Conservation (phyloP, 2,888 invertebrate species). For the Julus scandinavius region DNA sequence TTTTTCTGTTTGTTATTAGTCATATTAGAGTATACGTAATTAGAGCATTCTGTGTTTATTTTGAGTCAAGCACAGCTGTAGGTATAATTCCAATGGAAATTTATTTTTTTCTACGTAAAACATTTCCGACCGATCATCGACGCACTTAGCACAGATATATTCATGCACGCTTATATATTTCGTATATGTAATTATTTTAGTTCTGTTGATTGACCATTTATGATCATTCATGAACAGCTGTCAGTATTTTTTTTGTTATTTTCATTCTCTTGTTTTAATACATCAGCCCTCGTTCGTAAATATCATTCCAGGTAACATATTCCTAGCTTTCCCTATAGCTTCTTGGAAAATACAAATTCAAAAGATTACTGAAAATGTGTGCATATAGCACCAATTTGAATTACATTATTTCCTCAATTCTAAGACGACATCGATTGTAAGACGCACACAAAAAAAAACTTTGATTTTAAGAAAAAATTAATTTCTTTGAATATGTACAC, state of each 20-base stretch:
- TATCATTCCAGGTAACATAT: slow-evolving; percentile 3
- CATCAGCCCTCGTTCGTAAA: neutral
- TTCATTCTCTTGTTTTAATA: neutral
- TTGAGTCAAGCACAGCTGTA: slow-evolving; percentile 24
- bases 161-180: too few relatives aligned
- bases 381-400: neutral
- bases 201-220: neutral
- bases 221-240: slow-evolving; percentile 20
- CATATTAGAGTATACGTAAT: neutral
- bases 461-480: too few relatives aligned
- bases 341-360: neutral
- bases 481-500: too few relatives aligned
- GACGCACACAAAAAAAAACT: too few relatives aligned
- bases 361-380: neutral
- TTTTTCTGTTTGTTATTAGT: neutral
- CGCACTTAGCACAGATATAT: neutral
- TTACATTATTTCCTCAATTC: too few relatives aligned
- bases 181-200: too few relatives aligned
- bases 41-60: neutral
- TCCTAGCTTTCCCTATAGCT: neutral
- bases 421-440: too few relatives aligned
- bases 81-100: neutral
- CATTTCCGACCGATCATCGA: neutral
- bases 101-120: neutral
- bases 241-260: neutral